Base-by-base conservation (phyloP, 1,140 invertebrate species). In the Drosophila nannoptera region DNA sequence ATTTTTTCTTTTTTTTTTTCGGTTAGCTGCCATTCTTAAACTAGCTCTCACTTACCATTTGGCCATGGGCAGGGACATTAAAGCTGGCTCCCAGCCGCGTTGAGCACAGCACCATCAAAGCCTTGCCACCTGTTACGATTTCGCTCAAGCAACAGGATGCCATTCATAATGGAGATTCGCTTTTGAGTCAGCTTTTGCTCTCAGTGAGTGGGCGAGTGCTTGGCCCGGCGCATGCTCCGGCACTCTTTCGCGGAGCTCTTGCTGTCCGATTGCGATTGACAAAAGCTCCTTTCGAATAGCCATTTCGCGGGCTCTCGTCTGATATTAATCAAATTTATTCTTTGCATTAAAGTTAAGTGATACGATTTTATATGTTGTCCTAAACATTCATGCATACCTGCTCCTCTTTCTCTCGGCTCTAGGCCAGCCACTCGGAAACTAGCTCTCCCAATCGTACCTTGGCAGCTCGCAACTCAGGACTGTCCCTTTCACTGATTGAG, bases 401-500 rank as follows among this genome's bases (percentile, higher is more conserved):
- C 36, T 38, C 11, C 36, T 11, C 4, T 11, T 38, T 0, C 8
- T 38, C 36, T 11, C 0, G 36, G 11, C 2, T 12, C 53, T 46
- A 72, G 2, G 52, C 59, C 7, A 89, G 54, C 88, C 88, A 89
- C 53, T 87, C 6, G 16, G 49, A 60, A 55, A 89, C 81, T 2
- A 88, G 64, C 5, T 75, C 11, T 9, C 54, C 58, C 4, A 89
- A 7, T 43, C 73, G 72, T 16, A 69, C 4, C 49, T 89, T 89
- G 3, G 81, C 70, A 4, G 83, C 75, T n/a, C 46, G 88, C 52
- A 94, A 84, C 36, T 90, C 90, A n/a, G 87, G 73, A 4, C 87
- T 77, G 68, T 94, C 93, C 2, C 53, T 72, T 2, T 61, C 35
- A 16, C 69, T 69, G 11, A 91, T 89, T 6, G 91, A 90, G 55